Conservation (phyloP, 2,797 vertebrate species). For the Varecia variegata region DNA sequence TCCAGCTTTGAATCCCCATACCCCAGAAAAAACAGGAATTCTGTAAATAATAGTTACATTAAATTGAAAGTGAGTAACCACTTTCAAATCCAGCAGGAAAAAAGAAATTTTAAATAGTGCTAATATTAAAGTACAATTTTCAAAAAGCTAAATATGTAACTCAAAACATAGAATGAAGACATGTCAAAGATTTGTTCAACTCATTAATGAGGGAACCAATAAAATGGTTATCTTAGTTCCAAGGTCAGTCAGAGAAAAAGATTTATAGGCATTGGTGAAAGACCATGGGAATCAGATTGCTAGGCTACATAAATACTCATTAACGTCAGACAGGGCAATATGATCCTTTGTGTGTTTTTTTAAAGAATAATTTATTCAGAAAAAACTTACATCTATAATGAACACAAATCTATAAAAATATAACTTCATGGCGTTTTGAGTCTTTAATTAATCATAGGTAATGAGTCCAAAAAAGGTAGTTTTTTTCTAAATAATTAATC, state of each 20-base stretch:
- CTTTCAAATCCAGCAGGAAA: neutral
- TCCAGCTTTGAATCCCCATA: neutral
- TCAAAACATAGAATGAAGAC: neutral
- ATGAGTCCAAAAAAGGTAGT: neutral
- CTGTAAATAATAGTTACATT: neutral
- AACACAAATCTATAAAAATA: slow-evolving; percentile 44
- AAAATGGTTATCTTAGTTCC: neutral
- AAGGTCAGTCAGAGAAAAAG: neutral
- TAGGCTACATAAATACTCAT: neutral
- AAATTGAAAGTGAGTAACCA: neutral
- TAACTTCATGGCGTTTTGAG: neutral
- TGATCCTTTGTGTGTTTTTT: neutral
- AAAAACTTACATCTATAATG: neutral
- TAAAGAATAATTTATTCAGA: neutral
- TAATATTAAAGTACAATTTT: slow-evolving; percentile 28
- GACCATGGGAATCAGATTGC: neutral
- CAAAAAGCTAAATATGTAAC: neutral
- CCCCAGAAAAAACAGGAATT: neutral
- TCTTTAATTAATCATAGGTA: neutral
- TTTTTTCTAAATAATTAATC: neutral
- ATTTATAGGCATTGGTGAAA: neutral
- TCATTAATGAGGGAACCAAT: neutral
- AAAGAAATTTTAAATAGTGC: neutral
- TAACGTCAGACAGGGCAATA: neutral
- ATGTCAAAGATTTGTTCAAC: neutral